These are phyloP conservation scores for Dolomedes plantarius DNA, from an alignment of 2,888 invertebrate species.

Conservation along the genomic window DNA sequence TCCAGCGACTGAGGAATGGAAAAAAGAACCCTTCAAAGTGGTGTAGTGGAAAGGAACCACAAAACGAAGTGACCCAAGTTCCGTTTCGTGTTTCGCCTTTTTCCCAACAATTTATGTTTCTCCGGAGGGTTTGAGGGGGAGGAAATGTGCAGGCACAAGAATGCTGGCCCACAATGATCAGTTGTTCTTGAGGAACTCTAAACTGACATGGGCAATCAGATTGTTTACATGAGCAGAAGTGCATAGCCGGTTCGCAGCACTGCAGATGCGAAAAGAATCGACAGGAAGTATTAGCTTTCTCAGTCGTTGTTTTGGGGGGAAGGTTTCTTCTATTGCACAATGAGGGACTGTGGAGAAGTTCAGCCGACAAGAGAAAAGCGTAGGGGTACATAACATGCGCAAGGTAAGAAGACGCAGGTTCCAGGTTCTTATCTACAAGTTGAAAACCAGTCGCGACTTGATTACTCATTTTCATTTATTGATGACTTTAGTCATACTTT, in stretches of 20 bases:
- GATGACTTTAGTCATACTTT: too few species aligned
- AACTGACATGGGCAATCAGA: background rate
- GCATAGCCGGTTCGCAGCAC: background rate
- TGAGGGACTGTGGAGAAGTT: too few species aligned
- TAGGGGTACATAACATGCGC: too few species aligned
- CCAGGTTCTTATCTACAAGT: too few species aligned
- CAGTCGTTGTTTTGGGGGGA: too few species aligned
- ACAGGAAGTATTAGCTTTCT: slow-evolving; percentile 12
- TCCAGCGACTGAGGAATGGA: background rate
- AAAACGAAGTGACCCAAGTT: slow-evolving; percentile 44
- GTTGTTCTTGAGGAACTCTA: background rate
- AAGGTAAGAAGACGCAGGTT: too few species aligned
- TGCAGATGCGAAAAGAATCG: background rate
- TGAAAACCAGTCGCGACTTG: too few species aligned
- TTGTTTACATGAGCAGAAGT: background rate
- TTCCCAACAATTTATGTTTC: slow-evolving; percentile 43
- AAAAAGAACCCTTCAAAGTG: background rate
- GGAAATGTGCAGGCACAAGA: too few species aligned
- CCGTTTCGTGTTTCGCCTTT: slow-evolving; percentile 13
- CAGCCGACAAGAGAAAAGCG: too few species aligned
- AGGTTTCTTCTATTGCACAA: too few species aligned
- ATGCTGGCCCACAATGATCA: background rate
- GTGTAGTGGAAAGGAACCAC: slow-evolving; percentile 33
- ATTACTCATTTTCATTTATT: too few species aligned
- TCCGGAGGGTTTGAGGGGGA: background rate